Evolutionary conservation across 2,888 invertebrate genomes (phyloP), one percentile per base, ranked within the genome.

Genomic region (Pristionchus arcanus): DNA sequence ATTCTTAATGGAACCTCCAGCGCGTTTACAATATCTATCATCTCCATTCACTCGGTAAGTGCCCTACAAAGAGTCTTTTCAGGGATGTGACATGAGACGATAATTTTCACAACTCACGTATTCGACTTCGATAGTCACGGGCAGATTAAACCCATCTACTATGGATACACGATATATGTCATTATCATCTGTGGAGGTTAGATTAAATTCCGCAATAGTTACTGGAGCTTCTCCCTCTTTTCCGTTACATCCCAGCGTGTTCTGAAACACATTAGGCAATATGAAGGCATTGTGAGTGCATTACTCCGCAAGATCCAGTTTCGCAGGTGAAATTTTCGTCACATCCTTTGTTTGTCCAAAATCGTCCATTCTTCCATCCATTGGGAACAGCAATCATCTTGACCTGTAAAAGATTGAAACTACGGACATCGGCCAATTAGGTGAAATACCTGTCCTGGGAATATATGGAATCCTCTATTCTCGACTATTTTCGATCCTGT

Each of bases 81-180:
- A 25, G 21, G 5, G 9, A 63, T 25, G 19, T 63, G 5, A 5
- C 5, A 63, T 63, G 21, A 19, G 5, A 25, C 9, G 7, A 31
- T 19, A 34, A 16, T 28, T 13, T 7, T 9, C 74, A 34, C 74
- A 15, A 11, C 84, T 49, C 28, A 84, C 84, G 16, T 84, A 19
- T 11, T 84, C 68, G 31, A 92, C 91, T 25, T 91, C 89, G 68
- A 93, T 91, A 85, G 90, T 85, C 34, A 93, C 91, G 68, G 91
- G 92, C 25, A 93, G 81, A 86, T 96, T 96, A 95, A 95, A 96
- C 9, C 96, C 96, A 94, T 96, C 96, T 28, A 96, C 96, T 55
- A 96, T 93, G 28, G 96, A 96, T 88, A 96, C 94, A 92, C 96
- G 96, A 93, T 96, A 96, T 93, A 95, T 96, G 93, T 96, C 96